Conservation (phyloP, 2,797 vertebrate genomes). For the Martes flavigula region DNA sequence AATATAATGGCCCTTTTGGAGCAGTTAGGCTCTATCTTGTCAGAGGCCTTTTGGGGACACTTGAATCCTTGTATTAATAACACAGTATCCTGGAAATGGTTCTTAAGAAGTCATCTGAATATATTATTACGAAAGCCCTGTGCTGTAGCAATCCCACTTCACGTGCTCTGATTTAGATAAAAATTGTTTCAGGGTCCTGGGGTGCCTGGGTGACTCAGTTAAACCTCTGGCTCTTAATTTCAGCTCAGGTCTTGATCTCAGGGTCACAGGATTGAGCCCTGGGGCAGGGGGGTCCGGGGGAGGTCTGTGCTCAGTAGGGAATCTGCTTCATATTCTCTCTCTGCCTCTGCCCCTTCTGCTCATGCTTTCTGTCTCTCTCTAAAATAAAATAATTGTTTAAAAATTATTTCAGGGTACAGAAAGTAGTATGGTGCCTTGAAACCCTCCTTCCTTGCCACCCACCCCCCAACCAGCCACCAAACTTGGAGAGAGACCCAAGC, state of each 20-base stretch:
- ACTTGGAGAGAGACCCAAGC: neutral
- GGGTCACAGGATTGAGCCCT: neutral
- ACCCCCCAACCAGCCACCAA: neutral
- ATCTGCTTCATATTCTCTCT: neutral
- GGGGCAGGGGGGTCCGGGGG: rapidly evolving
- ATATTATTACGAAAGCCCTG: neutral
- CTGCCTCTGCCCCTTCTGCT: neutral
- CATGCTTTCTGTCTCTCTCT: neutral
- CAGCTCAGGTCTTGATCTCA: neutral
- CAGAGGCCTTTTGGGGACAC: neutral
- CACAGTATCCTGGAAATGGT: neutral
- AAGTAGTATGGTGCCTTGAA: neutral
- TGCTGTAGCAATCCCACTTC: neutral
- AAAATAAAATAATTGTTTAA: neutral
- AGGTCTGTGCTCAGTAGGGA: neutral
- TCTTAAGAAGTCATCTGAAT: slow-evolving; percentile 50
- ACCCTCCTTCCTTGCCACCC: neutral
- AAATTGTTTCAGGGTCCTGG: neutral
- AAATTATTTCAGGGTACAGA: slow-evolving; percentile 8
- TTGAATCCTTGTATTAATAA: slow-evolving; percentile 58
- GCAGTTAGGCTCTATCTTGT: slow-evolving; percentile 19
- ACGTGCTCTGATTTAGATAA: neutral
- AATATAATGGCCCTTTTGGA: slow-evolving; percentile 20
- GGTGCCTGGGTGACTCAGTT: neutral
- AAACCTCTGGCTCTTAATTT: neutral